Evolutionary conservation across 2,797 vertebrate genomes (phyloP), one percentile per base, ranked within the genome.

Genomic region (Sebastes oblongus): DNA sequence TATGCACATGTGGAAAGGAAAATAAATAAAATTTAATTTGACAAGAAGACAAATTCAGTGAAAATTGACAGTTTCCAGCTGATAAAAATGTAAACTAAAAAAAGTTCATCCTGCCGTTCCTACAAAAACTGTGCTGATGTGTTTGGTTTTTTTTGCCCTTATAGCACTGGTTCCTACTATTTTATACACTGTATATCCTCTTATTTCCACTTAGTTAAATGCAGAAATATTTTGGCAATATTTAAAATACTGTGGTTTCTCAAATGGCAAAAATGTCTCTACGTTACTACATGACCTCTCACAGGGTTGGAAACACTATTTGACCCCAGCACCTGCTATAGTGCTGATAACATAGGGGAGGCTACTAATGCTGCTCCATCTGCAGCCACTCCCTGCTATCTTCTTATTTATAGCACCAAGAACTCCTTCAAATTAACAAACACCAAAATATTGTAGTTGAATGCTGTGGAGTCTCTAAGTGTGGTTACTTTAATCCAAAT

Each of bases 191-290:
- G 69, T 71, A 72, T 82, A 67, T 87, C 66, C 61, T 75, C 66
- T 71, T 60, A 68, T 81, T 86, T 82, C 86, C 79, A 77, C 75
- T 85, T 85, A 72, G 75, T 87, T 85, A 86, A 88, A 95, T 70
- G 85, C 91, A 88, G 87, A 90, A 93, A 89, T 79, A 85, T 82
- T 93, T 95, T 94, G 95, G 94, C 95, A 65, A 96, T 80, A 87
- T 94, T 94, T 93, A 91, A 94, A 93, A 94, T 82, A 62, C 80
- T 88, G 86, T 87, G 84, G 58, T 84, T 76, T 74, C 80, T 88
- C 77, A 85, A 82, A 86, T 88, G 81, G 77, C 77, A 52, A 87
- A 85, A 85, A 88, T 59, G 85, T 25, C 75, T 89, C 82, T 81
- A 86, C 89, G 82, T 80, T 84, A 90, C 77, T 32, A 87, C 78